Conservation (phyloP, 2,797 vertebrate genomes). For the Sebastes iracundus region DNA sequence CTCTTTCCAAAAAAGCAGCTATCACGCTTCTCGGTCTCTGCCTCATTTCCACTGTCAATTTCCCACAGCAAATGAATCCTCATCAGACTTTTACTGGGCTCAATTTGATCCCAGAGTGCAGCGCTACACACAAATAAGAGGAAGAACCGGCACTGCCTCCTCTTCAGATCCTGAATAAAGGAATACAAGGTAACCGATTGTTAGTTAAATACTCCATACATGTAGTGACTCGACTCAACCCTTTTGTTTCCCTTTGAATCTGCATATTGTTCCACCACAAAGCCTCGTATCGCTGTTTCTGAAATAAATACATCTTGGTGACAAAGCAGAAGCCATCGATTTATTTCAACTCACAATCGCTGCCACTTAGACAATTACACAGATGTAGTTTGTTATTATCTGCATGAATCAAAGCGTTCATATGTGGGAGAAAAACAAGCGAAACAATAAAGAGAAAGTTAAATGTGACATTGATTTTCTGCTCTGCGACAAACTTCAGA, state of each 20-base stretch:
- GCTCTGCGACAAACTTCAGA: conserved; percentile 23
- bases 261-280: conserved; percentile 34
- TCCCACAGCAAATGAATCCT: conserved; percentile 42
- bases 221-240: conserved; percentile 14
- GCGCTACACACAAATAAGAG: neutral
- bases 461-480: conserved; percentile 14
- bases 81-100: conserved; percentile 58
- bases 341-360: conserved; percentile 48
- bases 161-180: conserved; percentile 13
- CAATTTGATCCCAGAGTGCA: conserved; percentile 46
- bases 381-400: conserved; percentile 37
- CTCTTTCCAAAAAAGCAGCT: conserved; percentile 51
- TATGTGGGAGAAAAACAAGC: conserved; percentile 23
- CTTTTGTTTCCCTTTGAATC: conserved; percentile 37
- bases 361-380: conserved; percentile 50
- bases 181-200: conserved; percentile 40
- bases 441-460: conserved; percentile 1
- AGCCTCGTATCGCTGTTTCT: conserved; percentile 27
- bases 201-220: conserved; percentile 30
- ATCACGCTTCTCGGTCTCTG: conserved; percentile 24
- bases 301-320: conserved; percentile 44
- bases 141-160: neutral
- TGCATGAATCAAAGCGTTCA: conserved; percentile 62
- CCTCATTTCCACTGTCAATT: conserved; percentile 29
- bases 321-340: conserved; percentile 48